A percentile compares a stretch with the other conserved stretches of the same genome.
phyloP scores from a whole-genome alignment of 2,888 invertebrate genomes.

The Gonocerus acuteangulatus region DNA sequence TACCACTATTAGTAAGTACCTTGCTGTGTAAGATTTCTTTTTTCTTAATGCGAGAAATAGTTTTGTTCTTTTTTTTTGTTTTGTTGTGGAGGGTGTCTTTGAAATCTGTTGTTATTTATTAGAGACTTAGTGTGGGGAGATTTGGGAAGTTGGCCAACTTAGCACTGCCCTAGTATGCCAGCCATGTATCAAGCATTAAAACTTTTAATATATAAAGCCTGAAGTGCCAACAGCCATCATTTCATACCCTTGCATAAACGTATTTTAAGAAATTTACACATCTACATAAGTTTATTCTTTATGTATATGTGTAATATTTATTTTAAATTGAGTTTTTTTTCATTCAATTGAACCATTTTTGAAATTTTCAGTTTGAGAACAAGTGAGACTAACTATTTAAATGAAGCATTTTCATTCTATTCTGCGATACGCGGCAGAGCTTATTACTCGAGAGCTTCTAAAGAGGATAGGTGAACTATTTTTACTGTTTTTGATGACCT shows the following conservation, averaged over 20 bases:
- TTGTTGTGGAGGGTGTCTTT: not conserved
- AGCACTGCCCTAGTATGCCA: constrained; percentile 9
- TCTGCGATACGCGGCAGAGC: constrained; percentile 87
- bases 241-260: too few species aligned
- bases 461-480: constrained; percentile 68
- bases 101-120: constrained; percentile 3
- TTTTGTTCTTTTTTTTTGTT: not conserved
- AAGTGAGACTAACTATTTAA: constrained; percentile 91
- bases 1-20: constrained; percentile 91
- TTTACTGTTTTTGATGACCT: not conserved
- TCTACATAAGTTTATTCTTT: too few species aligned
- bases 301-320: too few species aligned
- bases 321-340: too few species aligned
- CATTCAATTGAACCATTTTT: too few species aligned
- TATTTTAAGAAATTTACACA: too few species aligned
- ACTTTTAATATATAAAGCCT: constrained; percentile 1
- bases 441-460: constrained; percentile 87
- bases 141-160: constrained; percentile 26
- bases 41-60: not conserved
- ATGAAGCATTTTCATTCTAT: constrained; percentile 94
- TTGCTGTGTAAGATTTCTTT: not conserved
- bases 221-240: too few species aligned
- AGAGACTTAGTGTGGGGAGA: not conserved
- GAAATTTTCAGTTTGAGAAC: constrained; percentile 76
- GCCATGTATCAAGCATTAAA: constrained; percentile 15